phyloP scores from a whole-genome alignment of 2,797 vertebrate genomes.

The Cyclopterus lumpus region DNA sequence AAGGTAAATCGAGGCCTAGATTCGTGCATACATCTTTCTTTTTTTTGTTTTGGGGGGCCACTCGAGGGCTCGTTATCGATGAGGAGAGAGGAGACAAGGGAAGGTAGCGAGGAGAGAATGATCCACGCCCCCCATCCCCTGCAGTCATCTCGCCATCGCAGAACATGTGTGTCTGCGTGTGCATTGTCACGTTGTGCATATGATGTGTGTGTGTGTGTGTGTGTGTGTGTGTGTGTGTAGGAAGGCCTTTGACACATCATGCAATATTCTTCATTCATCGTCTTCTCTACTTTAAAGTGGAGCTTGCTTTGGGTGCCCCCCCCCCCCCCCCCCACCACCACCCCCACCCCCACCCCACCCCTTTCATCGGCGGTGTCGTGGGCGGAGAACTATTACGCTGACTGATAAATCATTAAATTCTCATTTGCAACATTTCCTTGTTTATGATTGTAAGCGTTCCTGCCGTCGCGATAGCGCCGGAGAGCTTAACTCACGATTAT shows the following conservation, averaged over 20 bases:
- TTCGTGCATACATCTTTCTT: neutral
- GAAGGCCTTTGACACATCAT: neutral
- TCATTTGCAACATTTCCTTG: conserved; percentile 31
- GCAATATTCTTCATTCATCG: neutral
- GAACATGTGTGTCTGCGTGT: neutral
- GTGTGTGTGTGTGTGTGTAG: too few species aligned
- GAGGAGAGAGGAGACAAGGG: neutral
- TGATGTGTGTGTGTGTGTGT: too few species aligned
- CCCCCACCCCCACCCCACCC: too few species aligned
- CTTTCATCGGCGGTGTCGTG: neutral
- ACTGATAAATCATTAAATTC: conserved; percentile 38
- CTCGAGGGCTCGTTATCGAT: neutral
- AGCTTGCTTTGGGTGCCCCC: neutral
- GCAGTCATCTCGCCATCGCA: conserved; percentile 1
- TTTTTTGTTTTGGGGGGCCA: neutral
- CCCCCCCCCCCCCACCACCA: too few species aligned
- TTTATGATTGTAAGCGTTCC: conserved; percentile 39
- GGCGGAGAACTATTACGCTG: neutral
- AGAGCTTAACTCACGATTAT: conserved; percentile 15
- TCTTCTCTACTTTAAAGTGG: neutral
- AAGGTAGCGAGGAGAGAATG: neutral
- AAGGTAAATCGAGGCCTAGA: neutral
- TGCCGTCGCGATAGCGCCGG: neutral
- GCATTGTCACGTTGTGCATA: neutral
- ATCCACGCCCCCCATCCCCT: conserved; percentile 17